phyloP scores from a whole-genome alignment of 2,797 vertebrate genomes.

The Podarcis lilfordi region DNA sequence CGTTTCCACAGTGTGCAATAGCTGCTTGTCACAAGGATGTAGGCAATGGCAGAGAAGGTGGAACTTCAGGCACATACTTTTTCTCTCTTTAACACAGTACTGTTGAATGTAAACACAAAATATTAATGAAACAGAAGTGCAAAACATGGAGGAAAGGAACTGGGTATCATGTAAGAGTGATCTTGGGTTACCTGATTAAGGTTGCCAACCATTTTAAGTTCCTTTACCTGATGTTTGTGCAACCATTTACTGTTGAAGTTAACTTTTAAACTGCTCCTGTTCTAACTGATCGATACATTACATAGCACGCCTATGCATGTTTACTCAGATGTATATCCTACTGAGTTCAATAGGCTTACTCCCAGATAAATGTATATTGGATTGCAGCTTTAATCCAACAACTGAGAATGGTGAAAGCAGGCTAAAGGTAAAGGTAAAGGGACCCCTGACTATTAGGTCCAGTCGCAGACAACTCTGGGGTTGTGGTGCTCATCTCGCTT shows the following conservation, averaged over 20 bases:
- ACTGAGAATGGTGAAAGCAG: too few species aligned
- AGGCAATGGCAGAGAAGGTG: constrained; percentile 71
- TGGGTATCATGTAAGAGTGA: constrained; percentile 28
- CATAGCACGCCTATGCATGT: too few species aligned
- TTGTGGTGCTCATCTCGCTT: too few species aligned
- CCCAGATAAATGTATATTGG: too few species aligned
- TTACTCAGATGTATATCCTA: too few species aligned
- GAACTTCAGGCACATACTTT: constrained; percentile 68
- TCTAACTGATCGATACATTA: background rate
- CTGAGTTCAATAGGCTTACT: too few species aligned
- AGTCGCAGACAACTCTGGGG: too few species aligned
- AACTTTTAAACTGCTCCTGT: background rate
- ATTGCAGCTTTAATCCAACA: too few species aligned
- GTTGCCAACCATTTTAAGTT: background rate
- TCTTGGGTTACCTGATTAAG: background rate
- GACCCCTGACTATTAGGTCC: too few species aligned
- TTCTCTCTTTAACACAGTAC: constrained; percentile 65
- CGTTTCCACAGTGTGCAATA: constrained; percentile 61
- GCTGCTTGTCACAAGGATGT: constrained; percentile 65
- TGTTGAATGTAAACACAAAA: constrained; percentile 63
- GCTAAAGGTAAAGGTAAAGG: too few species aligned
- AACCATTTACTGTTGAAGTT: background rate
- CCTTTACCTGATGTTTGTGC: background rate
- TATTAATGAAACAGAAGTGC: constrained; percentile 56
- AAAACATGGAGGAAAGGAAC: constrained; percentile 56